phyloP scores from a whole-genome alignment of 2,888 invertebrate species.

The Scrobipalpa costella region DNA sequence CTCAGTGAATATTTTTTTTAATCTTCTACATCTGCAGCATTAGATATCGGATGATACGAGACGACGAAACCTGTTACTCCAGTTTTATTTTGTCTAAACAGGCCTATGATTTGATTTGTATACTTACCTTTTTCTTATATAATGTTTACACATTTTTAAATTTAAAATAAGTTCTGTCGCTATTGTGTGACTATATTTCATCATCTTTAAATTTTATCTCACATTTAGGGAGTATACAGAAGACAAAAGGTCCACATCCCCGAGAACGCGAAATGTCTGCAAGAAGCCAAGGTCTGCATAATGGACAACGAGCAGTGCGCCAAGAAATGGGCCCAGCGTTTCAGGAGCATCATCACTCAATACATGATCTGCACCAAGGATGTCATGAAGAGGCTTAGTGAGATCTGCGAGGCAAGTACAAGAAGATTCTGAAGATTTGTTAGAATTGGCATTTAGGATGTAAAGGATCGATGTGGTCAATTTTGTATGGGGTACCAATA shows the following conservation, averaged over 20 bases:
- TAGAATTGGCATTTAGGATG: too few relatives aligned
- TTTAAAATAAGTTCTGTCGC: too few relatives aligned
- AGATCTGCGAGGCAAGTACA: conserved; percentile 62
- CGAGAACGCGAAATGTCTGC: conserved; percentile 62
- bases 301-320: conserved; percentile 75
- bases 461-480: too few relatives aligned
- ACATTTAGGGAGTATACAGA: conserved; percentile 69
- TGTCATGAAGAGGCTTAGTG: conserved; percentile 69
- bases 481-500: too few relatives aligned
- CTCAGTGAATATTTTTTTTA: not conserved
- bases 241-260: conserved; percentile 54
- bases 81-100: too few relatives aligned
- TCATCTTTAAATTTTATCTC: not conserved
- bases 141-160: too few relatives aligned
- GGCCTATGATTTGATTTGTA: too few relatives aligned
- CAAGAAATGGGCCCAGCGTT: conserved; percentile 71
- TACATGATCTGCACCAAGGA: conserved; percentile 77
- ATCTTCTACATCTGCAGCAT: not conserved
- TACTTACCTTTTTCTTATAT: too few relatives aligned
- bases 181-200: not conserved
- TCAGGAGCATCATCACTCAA: conserved; percentile 64
- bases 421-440: too few relatives aligned
- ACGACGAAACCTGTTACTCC: too few relatives aligned
- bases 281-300: conserved; percentile 72
- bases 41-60: not conserved